Conservation (phyloP, 2,113 vertebrate genomes). For the Ciconia boyciana region DNA sequence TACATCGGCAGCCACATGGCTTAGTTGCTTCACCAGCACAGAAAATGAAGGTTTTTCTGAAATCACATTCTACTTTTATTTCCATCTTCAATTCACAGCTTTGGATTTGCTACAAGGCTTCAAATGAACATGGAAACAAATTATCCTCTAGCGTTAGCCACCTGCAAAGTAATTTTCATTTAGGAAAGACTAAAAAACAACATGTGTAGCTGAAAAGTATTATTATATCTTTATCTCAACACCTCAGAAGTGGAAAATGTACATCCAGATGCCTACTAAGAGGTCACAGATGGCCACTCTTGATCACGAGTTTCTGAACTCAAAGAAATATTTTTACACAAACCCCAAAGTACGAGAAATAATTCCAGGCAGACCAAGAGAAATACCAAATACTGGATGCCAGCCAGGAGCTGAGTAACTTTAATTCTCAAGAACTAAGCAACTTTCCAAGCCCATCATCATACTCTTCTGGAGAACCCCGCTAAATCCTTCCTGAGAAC, state of each 20-base stretch:
- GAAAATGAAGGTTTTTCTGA: not conserved
- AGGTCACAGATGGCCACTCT: constrained; percentile 32
- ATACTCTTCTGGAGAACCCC: not conserved
- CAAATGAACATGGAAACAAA: constrained; percentile 22
- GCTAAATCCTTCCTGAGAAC: not conserved
- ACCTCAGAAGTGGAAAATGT: not conserved
- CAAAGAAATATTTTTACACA: not conserved
- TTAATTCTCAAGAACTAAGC: not conserved
- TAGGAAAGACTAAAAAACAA: constrained; percentile 23
- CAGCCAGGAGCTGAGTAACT: not conserved
- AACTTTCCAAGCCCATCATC: not conserved
- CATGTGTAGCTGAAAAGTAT: constrained; percentile 13
- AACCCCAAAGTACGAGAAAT: not conserved
- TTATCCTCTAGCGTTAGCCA: constrained; percentile 11
- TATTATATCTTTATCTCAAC: not conserved
- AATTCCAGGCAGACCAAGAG: not conserved
- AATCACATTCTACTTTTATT: constrained; percentile 35
- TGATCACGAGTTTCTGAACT: not conserved
- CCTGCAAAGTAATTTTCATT: constrained; percentile 47
- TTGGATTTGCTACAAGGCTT: constrained; percentile 13
- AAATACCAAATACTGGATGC: not conserved
- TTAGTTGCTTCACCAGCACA: constrained; percentile 9
- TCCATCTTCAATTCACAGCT: constrained; percentile 6
- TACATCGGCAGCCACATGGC: not conserved
- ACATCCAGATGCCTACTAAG: not conserved